These are phyloP conservation scores for Cranoglanis bouderius DNA, from an alignment of 2,113 vertebrate species.

Conservation along the genomic window DNA sequence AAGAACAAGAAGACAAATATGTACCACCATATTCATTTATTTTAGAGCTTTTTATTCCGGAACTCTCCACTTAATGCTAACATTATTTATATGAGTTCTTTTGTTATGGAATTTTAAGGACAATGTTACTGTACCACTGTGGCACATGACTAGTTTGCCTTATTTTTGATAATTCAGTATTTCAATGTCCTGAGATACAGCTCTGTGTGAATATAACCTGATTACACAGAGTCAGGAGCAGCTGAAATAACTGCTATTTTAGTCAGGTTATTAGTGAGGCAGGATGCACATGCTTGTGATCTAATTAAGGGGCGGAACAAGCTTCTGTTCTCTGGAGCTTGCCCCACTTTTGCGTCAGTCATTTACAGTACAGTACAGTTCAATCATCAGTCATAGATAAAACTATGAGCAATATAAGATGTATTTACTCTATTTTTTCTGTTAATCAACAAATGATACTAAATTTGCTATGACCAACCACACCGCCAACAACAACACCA, in stretches of 20 bases:
- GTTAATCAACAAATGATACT: neutral
- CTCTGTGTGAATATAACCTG: neutral
- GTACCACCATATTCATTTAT: neutral
- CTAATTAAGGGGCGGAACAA: constrained; percentile 9
- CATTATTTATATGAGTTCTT: neutral
- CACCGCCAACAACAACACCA: neutral
- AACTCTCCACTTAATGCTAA: neutral
- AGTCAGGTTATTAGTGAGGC: constrained; percentile 3
- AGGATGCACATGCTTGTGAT: constrained; percentile 8
- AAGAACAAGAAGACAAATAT: neutral
- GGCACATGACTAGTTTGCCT: neutral
- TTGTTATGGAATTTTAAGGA: no score
- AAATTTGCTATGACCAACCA: neutral
- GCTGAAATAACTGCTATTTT: constrained; percentile 11
- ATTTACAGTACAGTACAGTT: constrained; percentile 1
- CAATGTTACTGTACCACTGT: neutral
- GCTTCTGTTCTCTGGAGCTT: constrained; percentile 1
- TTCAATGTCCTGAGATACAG: neutral
- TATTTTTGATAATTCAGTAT: neutral
- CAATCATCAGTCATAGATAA: neutral
- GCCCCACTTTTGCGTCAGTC: constrained; percentile 13
- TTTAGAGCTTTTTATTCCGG: neutral
- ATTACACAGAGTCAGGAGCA: constrained; percentile 5
- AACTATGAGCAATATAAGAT: neutral
- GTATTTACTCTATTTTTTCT: neutral